Percentiles rank a stretch among this genome's conserved stretches.
Evolutionary conservation across 2,888 invertebrate species (phyloP).

Genomic region (Andrena chrysosceles): DNA sequence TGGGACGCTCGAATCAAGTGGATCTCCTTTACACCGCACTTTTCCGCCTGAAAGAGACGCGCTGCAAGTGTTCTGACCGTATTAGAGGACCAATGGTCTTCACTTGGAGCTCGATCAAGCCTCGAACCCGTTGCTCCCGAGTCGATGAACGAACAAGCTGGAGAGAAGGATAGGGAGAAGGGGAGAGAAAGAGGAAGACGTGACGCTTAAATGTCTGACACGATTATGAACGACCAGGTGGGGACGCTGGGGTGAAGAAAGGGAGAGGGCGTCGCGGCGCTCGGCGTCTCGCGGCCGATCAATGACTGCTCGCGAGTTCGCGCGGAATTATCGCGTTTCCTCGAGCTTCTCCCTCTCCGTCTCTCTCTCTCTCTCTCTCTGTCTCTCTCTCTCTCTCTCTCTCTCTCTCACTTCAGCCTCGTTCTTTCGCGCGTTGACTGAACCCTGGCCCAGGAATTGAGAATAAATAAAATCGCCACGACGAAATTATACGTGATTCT

Average conservation of each 20-base stretch:
- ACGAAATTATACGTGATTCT: conserved; percentile 1
- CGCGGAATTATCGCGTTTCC: conserved; percentile 63
- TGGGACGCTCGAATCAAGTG: background rate
- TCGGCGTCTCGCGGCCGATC: conserved; percentile 74
- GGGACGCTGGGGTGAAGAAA: conserved; percentile 59
- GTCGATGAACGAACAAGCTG: conserved; percentile 49
- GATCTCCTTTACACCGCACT: conserved; percentile 1
- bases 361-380: conserved; percentile 6
- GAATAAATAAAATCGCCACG: conserved; percentile 5
- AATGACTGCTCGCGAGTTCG: conserved; percentile 74
- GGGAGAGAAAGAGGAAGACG: conserved; percentile 62
- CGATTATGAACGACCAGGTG: conserved; percentile 64
- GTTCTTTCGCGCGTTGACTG: background rate
- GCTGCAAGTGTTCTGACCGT: background rate
- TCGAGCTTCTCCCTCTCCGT: conserved; percentile 3
- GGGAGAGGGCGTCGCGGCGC: conserved; percentile 77
- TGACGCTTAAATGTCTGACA: conserved; percentile 72
- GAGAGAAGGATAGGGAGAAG: conserved; percentile 39
- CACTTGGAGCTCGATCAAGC: conserved; percentile 5
- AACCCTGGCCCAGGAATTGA: background rate
- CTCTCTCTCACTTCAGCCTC: background rate
- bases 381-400: conserved; percentile 2
- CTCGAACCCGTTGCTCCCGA: conserved; percentile 25
- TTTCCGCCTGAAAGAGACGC: background rate
- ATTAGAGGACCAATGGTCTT: conserved; percentile 13